Conservation (phyloP, 2,888 invertebrate genomes). For the Xestobium rufovillosum region DNA sequence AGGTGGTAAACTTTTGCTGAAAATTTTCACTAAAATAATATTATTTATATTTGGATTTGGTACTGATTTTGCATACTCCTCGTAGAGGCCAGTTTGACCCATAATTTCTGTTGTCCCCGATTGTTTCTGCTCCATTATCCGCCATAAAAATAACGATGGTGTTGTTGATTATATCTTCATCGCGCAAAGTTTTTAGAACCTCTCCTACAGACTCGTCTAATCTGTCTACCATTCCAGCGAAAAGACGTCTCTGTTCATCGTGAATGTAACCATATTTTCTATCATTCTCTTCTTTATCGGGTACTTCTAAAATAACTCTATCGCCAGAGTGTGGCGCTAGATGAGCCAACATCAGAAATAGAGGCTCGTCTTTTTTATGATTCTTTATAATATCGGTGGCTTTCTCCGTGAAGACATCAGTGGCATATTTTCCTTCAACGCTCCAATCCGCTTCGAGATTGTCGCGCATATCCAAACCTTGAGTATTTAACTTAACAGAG, state of each 20-base stretch:
- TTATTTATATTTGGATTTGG: conserved; percentile 1
- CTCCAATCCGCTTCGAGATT: conserved; percentile 43
- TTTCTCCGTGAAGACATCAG: conserved; percentile 61
- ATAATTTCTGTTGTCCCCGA: conserved; percentile 61
- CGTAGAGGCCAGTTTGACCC: conserved; percentile 75
- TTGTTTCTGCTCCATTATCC: conserved; percentile 81
- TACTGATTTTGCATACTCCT: conserved; percentile 49
- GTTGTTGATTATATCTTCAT: conserved; percentile 64
- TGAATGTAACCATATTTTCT: conserved; percentile 59
- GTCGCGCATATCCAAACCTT: conserved; percentile 44
- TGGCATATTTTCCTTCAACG: conserved; percentile 56
- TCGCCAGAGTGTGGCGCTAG: conserved; percentile 53
- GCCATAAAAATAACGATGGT: conserved; percentile 79
- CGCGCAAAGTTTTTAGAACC: conserved; percentile 59
- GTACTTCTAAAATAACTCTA: conserved; percentile 62
- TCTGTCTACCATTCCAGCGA: conserved; percentile 74
- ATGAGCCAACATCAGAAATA: conserved; percentile 73
- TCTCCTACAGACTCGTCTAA: conserved; percentile 80
- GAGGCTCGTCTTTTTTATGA: conserved; percentile 53
- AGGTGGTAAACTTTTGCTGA: conserved; percentile 66
- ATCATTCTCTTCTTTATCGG: conserved; percentile 50
- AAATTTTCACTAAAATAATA: conserved; percentile 10
- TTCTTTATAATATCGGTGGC: conserved; percentile 54
- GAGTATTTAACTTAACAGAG: conserved; percentile 30
- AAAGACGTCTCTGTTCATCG: conserved; percentile 56